Percentiles rank a stretch among this genome's conserved stretches.
Conservation (phyloP, 2,113 vertebrate species). For the Tinamus guttatus region DNA sequence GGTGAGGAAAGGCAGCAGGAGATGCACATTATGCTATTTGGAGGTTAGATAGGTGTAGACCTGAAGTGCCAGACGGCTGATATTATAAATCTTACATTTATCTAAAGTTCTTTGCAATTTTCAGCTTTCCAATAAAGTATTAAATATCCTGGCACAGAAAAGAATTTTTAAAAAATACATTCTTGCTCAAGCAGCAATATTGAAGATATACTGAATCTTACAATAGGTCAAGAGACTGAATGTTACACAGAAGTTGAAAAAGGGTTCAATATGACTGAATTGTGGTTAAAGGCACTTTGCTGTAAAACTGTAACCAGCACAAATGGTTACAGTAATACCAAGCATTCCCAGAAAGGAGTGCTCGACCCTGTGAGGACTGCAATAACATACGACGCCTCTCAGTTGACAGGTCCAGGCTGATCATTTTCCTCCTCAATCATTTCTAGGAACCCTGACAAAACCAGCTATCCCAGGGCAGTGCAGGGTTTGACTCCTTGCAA, state of each 20-base stretch:
- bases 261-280: background rate
- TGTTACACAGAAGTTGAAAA: background rate
- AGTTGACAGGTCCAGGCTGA: no score
- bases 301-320: background rate
- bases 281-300: background rate
- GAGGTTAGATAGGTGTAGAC: background rate
- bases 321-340: background rate
- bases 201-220: background rate
- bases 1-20: background rate
- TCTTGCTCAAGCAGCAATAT: background rate
- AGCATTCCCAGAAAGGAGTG: background rate
- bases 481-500: background rate
- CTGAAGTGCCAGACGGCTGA: background rate
- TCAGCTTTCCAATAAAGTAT: background rate
- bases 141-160: background rate
- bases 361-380: background rate
- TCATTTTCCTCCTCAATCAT: background rate
- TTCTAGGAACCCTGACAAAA: background rate
- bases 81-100: background rate
- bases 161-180: background rate
- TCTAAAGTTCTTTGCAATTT: background rate
- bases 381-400: rapidly evolving
- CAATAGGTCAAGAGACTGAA: background rate
- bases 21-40: background rate
- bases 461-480: background rate